Evolutionary conservation across 2,113 vertebrate genomes (phyloP).

Genomic region (Gasterosteus nipponicus): DNA sequence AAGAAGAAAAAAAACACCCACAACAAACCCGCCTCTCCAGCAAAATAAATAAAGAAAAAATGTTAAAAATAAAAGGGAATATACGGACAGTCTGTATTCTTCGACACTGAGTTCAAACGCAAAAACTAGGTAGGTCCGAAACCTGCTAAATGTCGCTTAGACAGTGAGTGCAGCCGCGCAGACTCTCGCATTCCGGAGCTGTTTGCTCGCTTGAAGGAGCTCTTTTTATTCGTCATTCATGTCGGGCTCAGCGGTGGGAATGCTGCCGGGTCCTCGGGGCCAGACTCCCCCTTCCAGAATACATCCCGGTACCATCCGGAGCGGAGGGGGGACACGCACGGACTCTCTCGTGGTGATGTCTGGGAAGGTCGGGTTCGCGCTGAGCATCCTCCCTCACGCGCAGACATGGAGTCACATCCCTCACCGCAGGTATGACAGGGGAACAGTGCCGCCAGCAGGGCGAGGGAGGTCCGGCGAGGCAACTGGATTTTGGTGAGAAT

Average conservation of each 20-base stretch:
- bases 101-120: conserved; percentile 43
- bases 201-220: conserved; percentile 54
- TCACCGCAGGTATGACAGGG: conserved; percentile 52
- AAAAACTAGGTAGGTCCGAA: conserved; percentile 56
- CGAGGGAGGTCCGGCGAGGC: neutral
- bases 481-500: neutral
- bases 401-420: conserved; percentile 71
- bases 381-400: conserved; percentile 68
- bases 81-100: neutral
- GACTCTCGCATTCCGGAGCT: conserved; percentile 76
- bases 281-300: conserved; percentile 46
- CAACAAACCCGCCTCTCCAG: conserved; percentile 34
- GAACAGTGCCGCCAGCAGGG: conserved; percentile 55
- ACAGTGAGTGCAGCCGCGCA: conserved; percentile 47
- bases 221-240: conserved; percentile 72
- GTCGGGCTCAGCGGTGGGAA: conserved; percentile 65
- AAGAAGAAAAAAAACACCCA: conserved; percentile 23
- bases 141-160: conserved; percentile 59
- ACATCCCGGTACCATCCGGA: conserved; percentile 57
- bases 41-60: neutral
- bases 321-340: conserved; percentile 53
- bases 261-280: conserved; percentile 58
- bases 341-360: conserved; percentile 47
- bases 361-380: conserved; percentile 50
- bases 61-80: neutral